Percentiles rank a stretch among this genome's conserved stretches.
Evolutionary conservation across 2,888 invertebrate species (phyloP).

Genomic region (Hololepta plana): DNA sequence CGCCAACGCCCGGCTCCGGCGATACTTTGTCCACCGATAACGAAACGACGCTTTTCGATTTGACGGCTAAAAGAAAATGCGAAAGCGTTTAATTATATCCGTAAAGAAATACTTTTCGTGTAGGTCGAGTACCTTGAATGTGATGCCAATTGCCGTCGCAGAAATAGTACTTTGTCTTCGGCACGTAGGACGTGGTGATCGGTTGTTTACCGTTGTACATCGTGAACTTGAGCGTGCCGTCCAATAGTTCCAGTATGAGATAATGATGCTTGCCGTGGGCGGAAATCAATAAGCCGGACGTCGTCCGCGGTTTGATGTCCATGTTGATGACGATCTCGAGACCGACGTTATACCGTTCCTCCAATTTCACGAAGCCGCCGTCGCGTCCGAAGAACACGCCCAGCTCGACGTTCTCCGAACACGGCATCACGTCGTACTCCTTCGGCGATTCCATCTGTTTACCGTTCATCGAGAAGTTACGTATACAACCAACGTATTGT

Average conservation of each 20-base stretch:
- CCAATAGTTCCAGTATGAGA: constrained; percentile 70
- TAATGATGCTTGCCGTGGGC: constrained; percentile 72
- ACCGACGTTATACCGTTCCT: constrained; percentile 59
- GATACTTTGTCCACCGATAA: constrained; percentile 71
- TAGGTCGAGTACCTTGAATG: constrained; percentile 41
- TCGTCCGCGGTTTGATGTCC: constrained; percentile 72
- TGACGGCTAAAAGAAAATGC: constrained; percentile 44
- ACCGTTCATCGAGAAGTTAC: constrained; percentile 54
- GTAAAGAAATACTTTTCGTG: too few relatives aligned
- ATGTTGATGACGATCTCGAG: constrained; percentile 59
- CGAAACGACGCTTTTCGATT: constrained; percentile 78
- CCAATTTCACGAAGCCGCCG: constrained; percentile 52
- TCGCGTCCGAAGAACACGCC: constrained; percentile 74
- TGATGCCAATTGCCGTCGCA: constrained; percentile 95
- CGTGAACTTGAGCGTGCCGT: constrained; percentile 67
- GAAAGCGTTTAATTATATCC: constrained; percentile 2
- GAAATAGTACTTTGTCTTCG: constrained; percentile 45
- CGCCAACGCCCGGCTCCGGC: constrained; percentile 53
- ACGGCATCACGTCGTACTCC: constrained; percentile 50
- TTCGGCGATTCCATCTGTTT: constrained; percentile 42
- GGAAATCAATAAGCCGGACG: constrained; percentile 69
- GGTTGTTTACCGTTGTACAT: constrained; percentile 73
- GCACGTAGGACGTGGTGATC: constrained; percentile 53
- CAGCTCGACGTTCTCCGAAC: constrained; percentile 57
- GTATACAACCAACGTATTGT: constrained; percentile 75